phyloP scores from a whole-genome alignment of 2,888 invertebrate genomes.

The Microplitis manilae region DNA sequence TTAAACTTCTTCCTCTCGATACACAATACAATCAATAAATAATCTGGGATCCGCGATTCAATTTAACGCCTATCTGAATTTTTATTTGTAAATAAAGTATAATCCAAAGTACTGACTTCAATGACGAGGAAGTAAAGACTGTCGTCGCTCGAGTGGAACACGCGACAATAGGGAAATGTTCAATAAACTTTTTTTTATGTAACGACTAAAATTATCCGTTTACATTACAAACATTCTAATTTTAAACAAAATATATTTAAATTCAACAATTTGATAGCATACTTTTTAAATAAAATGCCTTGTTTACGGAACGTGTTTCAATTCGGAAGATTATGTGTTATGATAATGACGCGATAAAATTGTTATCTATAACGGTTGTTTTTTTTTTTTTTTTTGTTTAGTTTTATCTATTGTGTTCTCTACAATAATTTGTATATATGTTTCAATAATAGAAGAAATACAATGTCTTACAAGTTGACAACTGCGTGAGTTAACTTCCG shows the following conservation, averaged over 20 bases:
- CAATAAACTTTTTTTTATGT: conserved; percentile 11
- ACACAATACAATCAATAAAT: conserved; percentile 27
- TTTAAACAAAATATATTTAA: too few relatives aligned
- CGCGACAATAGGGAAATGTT: conserved; percentile 16
- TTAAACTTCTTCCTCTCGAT: conserved; percentile 28
- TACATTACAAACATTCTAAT: not conserved
- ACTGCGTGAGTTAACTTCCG: conserved; percentile 44
- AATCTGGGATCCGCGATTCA: not conserved
- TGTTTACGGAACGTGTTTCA: too few relatives aligned
- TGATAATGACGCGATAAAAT: too few relatives aligned
- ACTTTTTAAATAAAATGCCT: too few relatives aligned
- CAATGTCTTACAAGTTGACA: conserved; percentile 37
- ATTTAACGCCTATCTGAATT: conserved; percentile 35
- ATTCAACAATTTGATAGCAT: too few relatives aligned
- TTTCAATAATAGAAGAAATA: conserved; percentile 13
- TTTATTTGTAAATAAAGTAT: conserved; percentile 8
- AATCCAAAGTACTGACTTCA: conserved; percentile 2
- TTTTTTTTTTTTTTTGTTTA: not conserved
- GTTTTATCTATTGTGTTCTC: not conserved
- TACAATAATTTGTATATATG: not conserved
- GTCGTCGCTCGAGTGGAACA: conserved; percentile 6
- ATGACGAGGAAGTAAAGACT: conserved; percentile 13
- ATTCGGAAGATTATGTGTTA: too few relatives aligned
- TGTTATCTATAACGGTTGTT: not conserved
- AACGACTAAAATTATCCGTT: not conserved